phyloP scores from a whole-genome alignment of 2,797 vertebrate genomes.

The Megaceryle alcyon region DNA sequence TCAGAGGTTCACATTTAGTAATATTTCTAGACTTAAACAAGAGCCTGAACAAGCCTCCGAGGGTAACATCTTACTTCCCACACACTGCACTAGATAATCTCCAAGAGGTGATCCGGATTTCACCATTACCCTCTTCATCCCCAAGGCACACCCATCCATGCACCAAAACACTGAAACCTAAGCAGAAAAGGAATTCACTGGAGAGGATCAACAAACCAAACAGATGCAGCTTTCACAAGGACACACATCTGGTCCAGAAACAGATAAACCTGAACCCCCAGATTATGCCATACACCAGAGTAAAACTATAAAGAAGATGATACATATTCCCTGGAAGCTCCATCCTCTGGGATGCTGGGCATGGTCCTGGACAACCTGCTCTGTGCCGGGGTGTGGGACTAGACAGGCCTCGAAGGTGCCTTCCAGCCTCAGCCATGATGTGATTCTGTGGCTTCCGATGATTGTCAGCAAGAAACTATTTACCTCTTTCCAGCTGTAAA shows the following conservation, averaged over 20 bases:
- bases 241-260: background rate
- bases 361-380: accelerated
- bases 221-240: background rate
- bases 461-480: background rate
- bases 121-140: background rate
- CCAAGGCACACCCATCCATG: background rate
- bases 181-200: background rate
- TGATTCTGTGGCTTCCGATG: background rate
- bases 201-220: background rate
- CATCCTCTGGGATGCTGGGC: background rate
- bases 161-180: background rate
- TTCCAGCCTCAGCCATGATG: background rate
- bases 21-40: background rate
- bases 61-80: background rate
- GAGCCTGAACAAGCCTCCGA: background rate
- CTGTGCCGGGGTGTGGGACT: background rate
- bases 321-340: background rate
- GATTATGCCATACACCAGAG: background rate
- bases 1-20: background rate
- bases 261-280: background rate
- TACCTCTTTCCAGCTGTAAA: background rate
- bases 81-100: background rate
- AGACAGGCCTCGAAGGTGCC: background rate
- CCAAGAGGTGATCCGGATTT: background rate
- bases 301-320: background rate